Conservation (phyloP, 2,888 invertebrate species). For the Disparrhopalites patrizii region DNA sequence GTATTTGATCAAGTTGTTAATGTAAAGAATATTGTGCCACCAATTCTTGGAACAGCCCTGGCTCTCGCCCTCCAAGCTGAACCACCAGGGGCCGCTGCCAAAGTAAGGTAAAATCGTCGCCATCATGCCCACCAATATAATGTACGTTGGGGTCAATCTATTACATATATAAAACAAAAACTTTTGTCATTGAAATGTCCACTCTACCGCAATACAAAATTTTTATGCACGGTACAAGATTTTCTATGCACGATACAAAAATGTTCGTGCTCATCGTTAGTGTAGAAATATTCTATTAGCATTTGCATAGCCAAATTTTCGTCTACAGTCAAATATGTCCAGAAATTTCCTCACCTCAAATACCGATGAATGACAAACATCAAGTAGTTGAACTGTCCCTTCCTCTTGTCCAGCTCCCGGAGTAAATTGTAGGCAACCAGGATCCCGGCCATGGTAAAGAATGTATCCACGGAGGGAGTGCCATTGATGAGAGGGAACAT, state of each 20-base stretch:
- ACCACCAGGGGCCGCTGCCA: slow-evolving; percentile 42
- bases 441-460: slow-evolving; percentile 62
- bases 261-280: too few species aligned
- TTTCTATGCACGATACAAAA: too few species aligned
- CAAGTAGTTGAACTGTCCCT: slow-evolving; percentile 57
- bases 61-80: slow-evolving; percentile 20
- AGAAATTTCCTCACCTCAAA: slow-evolving; percentile 60
- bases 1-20: slow-evolving; percentile 37
- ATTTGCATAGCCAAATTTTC: too few species aligned
- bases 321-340: too few species aligned
- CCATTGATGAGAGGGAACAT: slow-evolving; percentile 59
- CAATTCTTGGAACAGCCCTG: slow-evolving; percentile 39
- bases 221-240: too few species aligned
- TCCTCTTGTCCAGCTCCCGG: slow-evolving; percentile 51
- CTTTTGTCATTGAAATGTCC: too few species aligned
- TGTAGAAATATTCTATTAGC: too few species aligned
- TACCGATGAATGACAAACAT: slow-evolving; percentile 60
- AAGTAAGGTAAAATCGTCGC: slow-evolving; percentile 39
- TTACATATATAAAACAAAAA: too few species aligned
- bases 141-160: slow-evolving; percentile 45
- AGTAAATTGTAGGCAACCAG: slow-evolving; percentile 56
- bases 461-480: slow-evolving; percentile 63
- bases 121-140: neutral
- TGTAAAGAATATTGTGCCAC: slow-evolving; percentile 47
- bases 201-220: too few species aligned